Evolutionary conservation across 1,140 invertebrate species (phyloP).

Genomic region (Drosophila nannoptera): DNA sequence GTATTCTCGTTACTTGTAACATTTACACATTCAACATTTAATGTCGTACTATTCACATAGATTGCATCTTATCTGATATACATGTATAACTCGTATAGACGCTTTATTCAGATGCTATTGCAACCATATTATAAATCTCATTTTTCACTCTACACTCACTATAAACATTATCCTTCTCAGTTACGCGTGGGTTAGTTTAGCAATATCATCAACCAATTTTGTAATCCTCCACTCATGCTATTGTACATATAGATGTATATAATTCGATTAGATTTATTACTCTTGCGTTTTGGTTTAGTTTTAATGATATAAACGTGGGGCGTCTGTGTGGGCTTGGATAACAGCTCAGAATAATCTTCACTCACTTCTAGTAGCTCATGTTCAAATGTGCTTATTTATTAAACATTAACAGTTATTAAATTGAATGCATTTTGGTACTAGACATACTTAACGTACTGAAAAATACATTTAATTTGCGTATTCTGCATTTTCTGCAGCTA

Average conservation of each 20-base stretch:
- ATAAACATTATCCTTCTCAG: constrained; percentile 28
- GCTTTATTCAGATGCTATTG: too few species aligned
- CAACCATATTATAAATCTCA: constrained; percentile 24
- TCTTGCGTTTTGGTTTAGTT: constrained; percentile 11
- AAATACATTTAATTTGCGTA: constrained; percentile 56
- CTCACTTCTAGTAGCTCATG: constrained; percentile 17
- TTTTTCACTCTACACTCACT: constrained; percentile 22
- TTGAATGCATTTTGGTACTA: constrained; percentile 69
- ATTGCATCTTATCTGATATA: not conserved
- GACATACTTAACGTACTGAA: constrained; percentile 54
- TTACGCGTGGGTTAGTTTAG: constrained; percentile 47
- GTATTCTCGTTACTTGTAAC: constrained; percentile 46
- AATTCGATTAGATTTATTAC: not conserved
- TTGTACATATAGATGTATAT: constrained; percentile 23
- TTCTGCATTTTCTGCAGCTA: constrained; percentile 44
- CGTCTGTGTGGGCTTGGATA: constrained; percentile 39
- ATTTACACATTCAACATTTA: constrained; percentile 65
- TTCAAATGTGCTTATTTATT: constrained; percentile 32
- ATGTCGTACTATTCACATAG: constrained; percentile 34
- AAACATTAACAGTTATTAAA: constrained; percentile 63
- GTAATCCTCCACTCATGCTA: constrained; percentile 21
- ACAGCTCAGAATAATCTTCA: constrained; percentile 34
- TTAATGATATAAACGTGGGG: constrained; percentile 30
- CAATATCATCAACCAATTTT: constrained; percentile 20
- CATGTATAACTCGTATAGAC: not conserved